These are phyloP conservation scores for Cranoglanis bouderius DNA, from an alignment of 2,113 vertebrate species.

Conservation along the genomic window DNA sequence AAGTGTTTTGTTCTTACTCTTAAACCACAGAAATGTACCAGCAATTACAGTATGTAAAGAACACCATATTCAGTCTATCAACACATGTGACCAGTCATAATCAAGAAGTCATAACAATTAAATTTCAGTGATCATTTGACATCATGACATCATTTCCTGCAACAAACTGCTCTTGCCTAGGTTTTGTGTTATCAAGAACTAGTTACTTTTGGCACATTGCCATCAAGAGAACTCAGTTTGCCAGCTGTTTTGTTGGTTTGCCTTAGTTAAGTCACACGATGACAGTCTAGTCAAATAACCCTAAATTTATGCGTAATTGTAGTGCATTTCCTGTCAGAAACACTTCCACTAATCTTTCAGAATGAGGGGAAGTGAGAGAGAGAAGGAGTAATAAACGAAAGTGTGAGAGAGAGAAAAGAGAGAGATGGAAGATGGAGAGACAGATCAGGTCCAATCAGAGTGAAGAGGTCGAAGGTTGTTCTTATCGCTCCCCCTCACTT, in stretches of 20 bases:
- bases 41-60: background rate
- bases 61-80: background rate
- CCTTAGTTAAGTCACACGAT: background rate
- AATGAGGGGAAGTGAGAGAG: slow-evolving; percentile 39
- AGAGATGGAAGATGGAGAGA: slow-evolving; percentile 56
- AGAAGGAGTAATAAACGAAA: slow-evolving; percentile 50
- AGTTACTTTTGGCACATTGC: background rate
- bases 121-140: background rate
- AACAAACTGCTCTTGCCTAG: background rate
- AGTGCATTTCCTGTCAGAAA: slow-evolving; percentile 23
- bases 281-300: slow-evolving; percentile 60
- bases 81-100: background rate
- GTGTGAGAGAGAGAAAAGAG: slow-evolving; percentile 29
- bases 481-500: slow-evolving; percentile 69
- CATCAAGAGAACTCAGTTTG: background rate
- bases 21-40: background rate
- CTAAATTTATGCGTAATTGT: slow-evolving; percentile 6
- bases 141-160: slow-evolving; percentile 10
- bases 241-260: background rate
- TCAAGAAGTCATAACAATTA: background rate
- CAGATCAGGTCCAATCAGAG: slow-evolving; percentile 55
- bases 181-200: background rate
- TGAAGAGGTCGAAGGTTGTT: slow-evolving; percentile 72
- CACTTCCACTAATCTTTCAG: slow-evolving; percentile 1
- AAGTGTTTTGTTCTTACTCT: background rate